Evolutionary conservation across 2,113 vertebrate genomes (phyloP), one percentile per base, ranked within the genome.

Genomic region (Monopterus albus): DNA sequence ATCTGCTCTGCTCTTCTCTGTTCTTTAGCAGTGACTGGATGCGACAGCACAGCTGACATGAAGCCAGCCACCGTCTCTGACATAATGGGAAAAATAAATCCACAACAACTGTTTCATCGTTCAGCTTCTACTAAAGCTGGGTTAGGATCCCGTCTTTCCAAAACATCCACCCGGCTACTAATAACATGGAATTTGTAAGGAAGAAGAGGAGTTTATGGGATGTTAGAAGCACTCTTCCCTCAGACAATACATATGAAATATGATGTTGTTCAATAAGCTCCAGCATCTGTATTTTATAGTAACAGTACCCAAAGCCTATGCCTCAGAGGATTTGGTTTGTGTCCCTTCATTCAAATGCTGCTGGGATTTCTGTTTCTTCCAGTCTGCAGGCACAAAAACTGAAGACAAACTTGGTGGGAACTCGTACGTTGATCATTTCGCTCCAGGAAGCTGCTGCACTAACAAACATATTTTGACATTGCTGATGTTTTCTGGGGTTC

Each of bases 381-480:
- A 17, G 47, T 10, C 49, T 14, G 23, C 51, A 35, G 39, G 50
- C 17, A 56, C 10, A 56, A 15, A 45, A 29, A 3, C 39, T 28
- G 28, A 40, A 7, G 12, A 21, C 58, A 8, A 15, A 28, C 15
- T 29, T 23, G 13, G 40, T 17, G 40, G 12, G 53, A 66, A 51
- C 15, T 2, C 45, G 23, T 3, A 56, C 46, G 28, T 17, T 47
- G 53, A 52, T 65, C 0, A 21, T 8, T 35, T 23, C 6, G 0
- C 11, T 1, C 40, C 21, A 33, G 36, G 8, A 1, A 14, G 46
- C 7, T n/a, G n/a, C 47, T 0, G 21, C 39, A 1, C 31, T 0
- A 56, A 70, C 60, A 58, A 49, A 59, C 57, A 38, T 62, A 1
- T 43, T 29, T 20, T 55, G 68, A 64, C 49, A 36, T 59, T 28